Conservation (phyloP, 2,888 invertebrate species). For the Odontothrips loti region DNA sequence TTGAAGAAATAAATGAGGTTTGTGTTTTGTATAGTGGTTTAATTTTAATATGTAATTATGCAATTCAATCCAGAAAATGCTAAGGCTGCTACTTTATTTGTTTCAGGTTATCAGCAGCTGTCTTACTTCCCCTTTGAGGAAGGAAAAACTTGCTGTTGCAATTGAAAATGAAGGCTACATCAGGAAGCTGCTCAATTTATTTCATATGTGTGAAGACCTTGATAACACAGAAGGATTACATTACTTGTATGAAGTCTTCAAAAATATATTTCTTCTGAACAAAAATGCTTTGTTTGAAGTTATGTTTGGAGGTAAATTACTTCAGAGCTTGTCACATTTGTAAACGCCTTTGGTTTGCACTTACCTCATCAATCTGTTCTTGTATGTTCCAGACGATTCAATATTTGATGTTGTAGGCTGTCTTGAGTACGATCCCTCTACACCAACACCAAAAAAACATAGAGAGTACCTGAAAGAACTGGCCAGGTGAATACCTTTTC, state of each 20-base stretch:
- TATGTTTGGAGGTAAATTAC: slow-evolving; percentile 73
- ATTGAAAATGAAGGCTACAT: slow-evolving; percentile 94
- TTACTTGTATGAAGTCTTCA: slow-evolving; percentile 95
- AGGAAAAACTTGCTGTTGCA: slow-evolving; percentile 90
- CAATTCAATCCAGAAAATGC: neutral
- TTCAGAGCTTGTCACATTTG: neutral
- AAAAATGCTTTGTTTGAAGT: slow-evolving; percentile 96
- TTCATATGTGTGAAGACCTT: slow-evolving; percentile 95
- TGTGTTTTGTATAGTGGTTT: neutral
- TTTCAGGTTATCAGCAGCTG: slow-evolving; percentile 71
- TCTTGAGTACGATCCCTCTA: slow-evolving; percentile 93
- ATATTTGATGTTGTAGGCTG: slow-evolving; percentile 98
- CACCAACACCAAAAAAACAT: slow-evolving; percentile 82
- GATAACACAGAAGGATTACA: slow-evolving; percentile 93
- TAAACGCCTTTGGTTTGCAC: no score
- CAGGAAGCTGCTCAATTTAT: slow-evolving; percentile 87
- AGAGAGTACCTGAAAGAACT: slow-evolving; percentile 91
- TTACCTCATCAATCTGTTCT: slow-evolving; percentile 31
- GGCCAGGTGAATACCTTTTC: slow-evolving; percentile 55
- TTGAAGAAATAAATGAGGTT: slow-evolving; percentile 89
- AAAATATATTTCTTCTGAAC: slow-evolving; percentile 96
- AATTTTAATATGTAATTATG: slow-evolving; percentile 9
- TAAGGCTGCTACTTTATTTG: neutral
- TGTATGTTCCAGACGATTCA: slow-evolving; percentile 62
- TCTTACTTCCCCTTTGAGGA: slow-evolving; percentile 80